Conservation (phyloP, 2,888 invertebrate genomes). For the Lomographa bimaculata region DNA sequence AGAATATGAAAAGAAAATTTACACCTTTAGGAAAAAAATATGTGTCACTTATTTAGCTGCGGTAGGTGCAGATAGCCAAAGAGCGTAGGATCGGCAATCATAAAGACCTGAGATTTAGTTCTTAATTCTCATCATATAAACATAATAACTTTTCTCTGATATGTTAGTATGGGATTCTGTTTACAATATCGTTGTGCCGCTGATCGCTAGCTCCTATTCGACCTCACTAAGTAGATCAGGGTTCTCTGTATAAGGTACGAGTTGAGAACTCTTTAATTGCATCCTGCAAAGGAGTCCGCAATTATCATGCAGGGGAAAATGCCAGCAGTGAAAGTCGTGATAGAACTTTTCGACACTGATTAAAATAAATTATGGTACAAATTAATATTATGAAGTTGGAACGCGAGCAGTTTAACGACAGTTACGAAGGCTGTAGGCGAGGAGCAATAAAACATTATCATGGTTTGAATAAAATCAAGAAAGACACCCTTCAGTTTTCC, state of each 20-base stretch:
- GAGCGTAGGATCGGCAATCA: too few relatives aligned
- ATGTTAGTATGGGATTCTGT: too few relatives aligned
- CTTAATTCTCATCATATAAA: too few relatives aligned
- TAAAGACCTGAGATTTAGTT: too few relatives aligned
- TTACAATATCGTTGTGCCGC: too few relatives aligned
- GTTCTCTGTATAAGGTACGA: slow-evolving; percentile 45
- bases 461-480: slow-evolving; percentile 21
- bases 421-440: slow-evolving; percentile 20
- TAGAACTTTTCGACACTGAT: slow-evolving; percentile 37
- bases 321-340: slow-evolving; percentile 46
- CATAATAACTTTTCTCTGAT: too few relatives aligned
- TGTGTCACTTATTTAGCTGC: too few relatives aligned
- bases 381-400: slow-evolving; percentile 27
- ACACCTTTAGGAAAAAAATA: too few relatives aligned
- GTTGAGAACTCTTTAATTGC: slow-evolving; percentile 68
- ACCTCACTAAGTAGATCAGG: slow-evolving; percentile 13
- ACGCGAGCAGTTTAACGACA: slow-evolving; percentile 24
- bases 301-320: slow-evolving; percentile 61
- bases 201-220: slow-evolving; percentile 1
- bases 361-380: slow-evolving; percentile 28
- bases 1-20: too few relatives aligned
- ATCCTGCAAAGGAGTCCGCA: slow-evolving; percentile 57
- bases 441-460: slow-evolving; percentile 28
- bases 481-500: slow-evolving; percentile 16
- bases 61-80: too few relatives aligned